Evolutionary conservation across 2,797 vertebrate genomes (phyloP), one percentile per base, ranked within the genome.

Genomic region (Rhinella marina): DNA sequence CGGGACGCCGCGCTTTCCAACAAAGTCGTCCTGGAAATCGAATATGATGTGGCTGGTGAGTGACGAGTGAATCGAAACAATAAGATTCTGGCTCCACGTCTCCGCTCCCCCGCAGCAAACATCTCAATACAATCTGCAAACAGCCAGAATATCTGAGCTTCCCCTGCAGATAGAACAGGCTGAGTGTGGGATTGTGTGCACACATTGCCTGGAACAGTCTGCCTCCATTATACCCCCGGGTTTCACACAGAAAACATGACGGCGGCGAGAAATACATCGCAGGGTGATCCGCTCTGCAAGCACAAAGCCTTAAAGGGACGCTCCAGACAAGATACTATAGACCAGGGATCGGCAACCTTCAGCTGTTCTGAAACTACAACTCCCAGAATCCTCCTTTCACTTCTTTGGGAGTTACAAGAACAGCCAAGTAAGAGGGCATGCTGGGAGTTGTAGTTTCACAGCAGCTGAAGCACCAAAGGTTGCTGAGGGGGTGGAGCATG

Each of bases 31-130:
- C 92, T 99, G 0, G 98, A 99, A 91, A 93, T 99, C 0, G 98
- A 99, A 82, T 99, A 99, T 1, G 98, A 99, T 4, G 98, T 99
- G 0, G 98, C 98, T 90, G 98, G 98, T 99, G 90, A 0, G 59
- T 73, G 73, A 54, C 1, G 6, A 48, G 19, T 11, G 12, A 81
- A 23, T 11, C 2, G 14, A 56, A 29, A 16, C 61, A 10, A 41
- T 41, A 41, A 41, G 41, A 16, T 81, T 41, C 32, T 8, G 61
- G 68, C 14, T 72, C 5, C 21, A 12, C 19, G 21, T 64, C 79
- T 80, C 21, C 0, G 16, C 61, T 50, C 82, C n/a, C 32, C 21
- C 81, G 13, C 82, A 70, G 81, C 1, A n/a, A 54, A 50, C 41
- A 7, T 68, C 8, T 52, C 41, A 7, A 17, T 41, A 41, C n/a